Percentiles rank a stretch among this genome's conserved stretches.
These are phyloP conservation scores for Holothuria scabra DNA, from an alignment of 53 echinoderm and acorn worm species.

Conservation along the genomic window DNA sequence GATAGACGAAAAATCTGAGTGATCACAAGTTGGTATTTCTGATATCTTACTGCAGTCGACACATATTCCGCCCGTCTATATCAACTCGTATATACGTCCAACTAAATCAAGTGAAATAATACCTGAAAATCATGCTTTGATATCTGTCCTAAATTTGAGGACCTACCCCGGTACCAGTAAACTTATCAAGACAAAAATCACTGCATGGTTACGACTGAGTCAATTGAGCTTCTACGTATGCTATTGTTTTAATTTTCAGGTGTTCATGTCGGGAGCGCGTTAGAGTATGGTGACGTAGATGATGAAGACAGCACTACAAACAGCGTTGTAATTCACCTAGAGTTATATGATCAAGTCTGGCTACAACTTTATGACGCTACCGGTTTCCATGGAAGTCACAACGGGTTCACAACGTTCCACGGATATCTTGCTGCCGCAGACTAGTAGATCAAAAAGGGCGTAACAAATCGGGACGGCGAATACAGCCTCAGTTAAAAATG, in stretches of 20 bases:
- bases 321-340: constrained; percentile 21
- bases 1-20: no score
- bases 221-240: neutral
- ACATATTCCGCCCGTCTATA: no score
- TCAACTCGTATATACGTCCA: no score
- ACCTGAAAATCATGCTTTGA: no score
- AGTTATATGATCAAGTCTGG: constrained; percentile 21
- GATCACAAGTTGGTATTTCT: no score
- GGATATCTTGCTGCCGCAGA: constrained; percentile 30
- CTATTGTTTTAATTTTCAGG: neutral
- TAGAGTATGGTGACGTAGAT: constrained; percentile 29
- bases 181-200: neutral
- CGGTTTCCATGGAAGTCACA: constrained; percentile 27
- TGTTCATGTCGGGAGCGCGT: constrained; percentile 22
- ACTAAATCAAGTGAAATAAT: no score
- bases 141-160: no score
- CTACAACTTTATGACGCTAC: constrained; percentile 41
- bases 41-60: no score
- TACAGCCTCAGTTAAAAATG: no score
- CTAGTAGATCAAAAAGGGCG: no score
- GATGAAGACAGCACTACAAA: constrained; percentile 40
- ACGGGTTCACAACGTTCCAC: constrained; percentile 14
- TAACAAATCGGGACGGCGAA: no score
- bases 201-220: no score
- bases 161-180: neutral